A percentile compares a stretch with the other conserved stretches of the same genome.
Evolutionary conservation across 2,113 vertebrate species (phyloP).

Genomic region (Barnardius zonarius): DNA sequence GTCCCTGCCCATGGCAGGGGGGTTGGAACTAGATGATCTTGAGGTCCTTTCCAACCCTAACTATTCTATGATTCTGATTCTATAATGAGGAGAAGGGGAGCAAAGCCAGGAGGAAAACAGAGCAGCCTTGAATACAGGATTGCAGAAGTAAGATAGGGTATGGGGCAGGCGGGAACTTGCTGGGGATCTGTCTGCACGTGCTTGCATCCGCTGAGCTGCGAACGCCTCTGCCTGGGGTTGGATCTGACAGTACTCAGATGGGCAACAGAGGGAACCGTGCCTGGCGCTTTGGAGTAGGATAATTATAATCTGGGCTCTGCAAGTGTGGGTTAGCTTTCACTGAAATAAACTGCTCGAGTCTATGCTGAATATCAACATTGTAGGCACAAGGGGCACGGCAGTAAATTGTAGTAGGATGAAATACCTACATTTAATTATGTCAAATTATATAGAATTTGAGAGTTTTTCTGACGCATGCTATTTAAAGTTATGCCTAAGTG

Average conservation of each 20-base stretch:
- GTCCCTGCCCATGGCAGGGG: too few relatives aligned
- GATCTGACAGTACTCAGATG: background rate
- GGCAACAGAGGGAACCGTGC: constrained; percentile 24
- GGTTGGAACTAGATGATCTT: too few relatives aligned
- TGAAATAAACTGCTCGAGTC: constrained; percentile 75
- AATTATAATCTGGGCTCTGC: constrained; percentile 72
- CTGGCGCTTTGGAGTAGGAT: constrained; percentile 58
- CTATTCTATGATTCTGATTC: too few relatives aligned
- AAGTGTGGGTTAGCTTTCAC: constrained; percentile 75
- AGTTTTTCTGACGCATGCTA: constrained; percentile 71
- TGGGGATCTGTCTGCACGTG: background rate
- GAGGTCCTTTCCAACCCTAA: too few relatives aligned
- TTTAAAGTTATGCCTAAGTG: constrained; percentile 73
- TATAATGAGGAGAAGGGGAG: background rate
- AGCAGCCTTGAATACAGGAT: background rate
- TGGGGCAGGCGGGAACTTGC: background rate
- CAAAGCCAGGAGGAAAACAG: background rate
- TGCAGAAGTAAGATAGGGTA: background rate
- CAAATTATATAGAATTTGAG: constrained; percentile 82
- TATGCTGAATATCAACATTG: constrained; percentile 73
- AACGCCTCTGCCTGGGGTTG: background rate
- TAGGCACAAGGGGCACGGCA: constrained; percentile 71
- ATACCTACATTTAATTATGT: constrained; percentile 81
- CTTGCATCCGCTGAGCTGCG: background rate
- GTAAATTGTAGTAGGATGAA: constrained; percentile 80